These are phyloP conservation scores for Chelon labrosus DNA, from an alignment of 2,797 vertebrate genomes.

Conservation along the genomic window DNA sequence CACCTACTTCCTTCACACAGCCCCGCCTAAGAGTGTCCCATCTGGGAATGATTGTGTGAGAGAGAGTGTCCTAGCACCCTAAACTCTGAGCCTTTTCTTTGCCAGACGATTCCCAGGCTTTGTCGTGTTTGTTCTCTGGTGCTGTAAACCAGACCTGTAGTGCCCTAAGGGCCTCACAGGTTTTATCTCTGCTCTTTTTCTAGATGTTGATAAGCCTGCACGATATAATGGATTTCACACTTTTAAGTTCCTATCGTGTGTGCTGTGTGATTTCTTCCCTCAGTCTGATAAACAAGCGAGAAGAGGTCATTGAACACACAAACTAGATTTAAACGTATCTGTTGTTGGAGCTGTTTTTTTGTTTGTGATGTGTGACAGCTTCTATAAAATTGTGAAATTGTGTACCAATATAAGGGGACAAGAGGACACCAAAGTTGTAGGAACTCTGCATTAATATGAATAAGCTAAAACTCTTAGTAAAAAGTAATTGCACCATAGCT, in stretches of 20 bases:
- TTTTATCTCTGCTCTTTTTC: conserved; percentile 19
- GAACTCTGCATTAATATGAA: background rate
- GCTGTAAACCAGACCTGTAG: conserved; percentile 26
- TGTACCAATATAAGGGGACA: background rate
- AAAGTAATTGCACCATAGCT: conserved; percentile 6
- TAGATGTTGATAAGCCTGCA: conserved; percentile 47
- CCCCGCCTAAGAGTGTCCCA: conserved; percentile 60
- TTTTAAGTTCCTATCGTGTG: conserved; percentile 20
- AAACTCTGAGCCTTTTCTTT: conserved; percentile 60
- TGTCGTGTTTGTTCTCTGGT: conserved; percentile 46
- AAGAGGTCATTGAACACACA: background rate
- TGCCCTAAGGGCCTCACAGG: conserved; percentile 21
- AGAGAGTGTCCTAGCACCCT: conserved; percentile 39
- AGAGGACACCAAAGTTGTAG: background rate
- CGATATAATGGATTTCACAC: conserved; percentile 19
- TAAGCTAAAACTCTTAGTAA: background rate
- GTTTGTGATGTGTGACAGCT: background rate
- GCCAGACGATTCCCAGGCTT: conserved; percentile 53
- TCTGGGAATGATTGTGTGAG: conserved; percentile 62
- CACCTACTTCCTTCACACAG: conserved; percentile 36
- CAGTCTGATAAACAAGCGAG: conserved; percentile 10
- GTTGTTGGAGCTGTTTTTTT: conserved; percentile 1
- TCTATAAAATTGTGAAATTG: background rate
- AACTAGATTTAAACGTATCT: conserved; percentile 3
- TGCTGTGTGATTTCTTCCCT: conserved; percentile 48